These are phyloP conservation scores for Chiloscyllium plagiosum DNA, from an alignment of 2,113 vertebrate genomes.

Conservation along the genomic window DNA sequence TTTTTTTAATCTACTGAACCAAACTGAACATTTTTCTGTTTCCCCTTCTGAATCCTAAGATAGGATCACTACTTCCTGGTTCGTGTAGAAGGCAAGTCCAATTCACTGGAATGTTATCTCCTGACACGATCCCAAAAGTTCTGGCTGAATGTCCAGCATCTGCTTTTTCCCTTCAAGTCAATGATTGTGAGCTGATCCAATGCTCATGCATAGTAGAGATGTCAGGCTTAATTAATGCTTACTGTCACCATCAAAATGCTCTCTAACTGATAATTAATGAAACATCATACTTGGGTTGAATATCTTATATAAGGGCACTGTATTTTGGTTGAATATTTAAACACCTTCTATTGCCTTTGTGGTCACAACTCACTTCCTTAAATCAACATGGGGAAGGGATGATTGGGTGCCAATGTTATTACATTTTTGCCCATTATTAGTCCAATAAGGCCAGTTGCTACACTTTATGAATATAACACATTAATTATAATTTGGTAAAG, in stretches of 20 bases:
- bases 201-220: not conserved
- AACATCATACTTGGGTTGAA: not conserved
- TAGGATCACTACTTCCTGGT: not conserved
- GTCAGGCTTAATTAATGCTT: not conserved
- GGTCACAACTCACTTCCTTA: not conserved
- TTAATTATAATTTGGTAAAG: slow-evolving; percentile 18
- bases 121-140: not conserved
- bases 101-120: not conserved
- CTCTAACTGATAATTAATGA: not conserved
- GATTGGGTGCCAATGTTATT: not conserved
- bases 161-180: not conserved
- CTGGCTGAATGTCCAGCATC: not conserved
- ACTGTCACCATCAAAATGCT: not conserved
- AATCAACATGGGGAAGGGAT: not conserved
- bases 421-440: not conserved
- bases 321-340: slow-evolving; percentile 1
- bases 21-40: not conserved
- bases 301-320: no score
- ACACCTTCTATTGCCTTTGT: no score
- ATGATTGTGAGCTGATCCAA: not conserved
- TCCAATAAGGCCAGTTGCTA: not conserved
- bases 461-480: not conserved
- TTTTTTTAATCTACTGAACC: not conserved
- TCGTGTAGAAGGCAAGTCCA: not conserved
- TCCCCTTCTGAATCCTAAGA: not conserved